Base-by-base conservation (phyloP, 2,888 invertebrate species). In the Lucinisca nassula region DNA sequence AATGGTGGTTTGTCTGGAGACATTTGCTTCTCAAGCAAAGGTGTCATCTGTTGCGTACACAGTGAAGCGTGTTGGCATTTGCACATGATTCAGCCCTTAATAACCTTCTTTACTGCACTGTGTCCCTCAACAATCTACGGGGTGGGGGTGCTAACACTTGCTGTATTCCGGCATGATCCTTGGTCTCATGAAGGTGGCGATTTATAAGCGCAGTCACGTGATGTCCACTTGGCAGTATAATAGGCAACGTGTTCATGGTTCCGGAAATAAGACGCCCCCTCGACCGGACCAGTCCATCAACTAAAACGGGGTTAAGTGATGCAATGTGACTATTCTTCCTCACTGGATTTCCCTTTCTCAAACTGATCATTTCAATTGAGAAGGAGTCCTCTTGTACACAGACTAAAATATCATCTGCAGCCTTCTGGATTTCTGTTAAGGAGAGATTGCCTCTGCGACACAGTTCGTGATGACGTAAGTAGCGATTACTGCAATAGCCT, bases 1-100 rank as follows among this genome's bases (percentile, higher is more conserved):
- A 90, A 90, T n/a, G 85, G 87, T 14, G 88, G 81, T 76, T 72
- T 72, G 67, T 76, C 45, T 0, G 88, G 84, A 24, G 79, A 79
- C 32, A 79, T 38, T 49, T 79, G 67, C 32, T 90, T 84, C 38
- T 79, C 51, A n/a, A 84, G 75, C 17, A 88, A 27, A 51, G 86
- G 79, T 27, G 85, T 81, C 88, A 90, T 90, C 61, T 82, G 87
- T 61, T 84, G 84, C 21, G 24, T 30, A 73, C 49, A 40, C 35
- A 35, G 35, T 6, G 45, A 37, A 0, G 38, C 40, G 6, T 40
- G 51, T 24, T 38, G 75, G 30, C 81, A 72, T 37, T 77, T 84
- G 27, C 84, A 84, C 4, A 8, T 3, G 0, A 74, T 32, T 21
- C 82, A 84, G 2, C 27, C 1, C 6, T 49, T 45, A 24, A 79